phyloP scores from a whole-genome alignment of 1,140 invertebrate genomes.

The Pseudachorutes palmiensis region DNA sequence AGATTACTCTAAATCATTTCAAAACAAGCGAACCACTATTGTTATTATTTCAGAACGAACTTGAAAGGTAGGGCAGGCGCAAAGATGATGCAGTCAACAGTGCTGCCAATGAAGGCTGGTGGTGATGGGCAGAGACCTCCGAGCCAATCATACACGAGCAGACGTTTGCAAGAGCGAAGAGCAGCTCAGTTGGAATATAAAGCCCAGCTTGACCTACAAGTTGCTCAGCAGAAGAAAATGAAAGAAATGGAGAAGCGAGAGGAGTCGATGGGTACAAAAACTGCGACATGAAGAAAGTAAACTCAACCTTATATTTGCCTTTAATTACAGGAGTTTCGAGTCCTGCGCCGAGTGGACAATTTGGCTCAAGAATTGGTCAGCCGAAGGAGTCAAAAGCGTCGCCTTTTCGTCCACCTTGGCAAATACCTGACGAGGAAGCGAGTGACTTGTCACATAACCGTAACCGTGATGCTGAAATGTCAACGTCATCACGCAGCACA shows the following conservation, averaged over 20 bases:
- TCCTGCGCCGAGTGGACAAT: too few relatives aligned
- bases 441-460: too few relatives aligned
- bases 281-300: too few relatives aligned
- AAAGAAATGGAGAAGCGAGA: background rate
- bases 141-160: background rate
- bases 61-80: background rate
- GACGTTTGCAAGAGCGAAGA: background rate
- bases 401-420: too few relatives aligned
- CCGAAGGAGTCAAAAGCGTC: too few relatives aligned
- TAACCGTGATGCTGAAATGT: too few relatives aligned
- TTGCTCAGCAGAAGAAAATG: background rate
- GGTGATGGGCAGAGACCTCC: background rate
- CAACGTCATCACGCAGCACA: too few relatives aligned
- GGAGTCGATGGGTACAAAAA: background rate
- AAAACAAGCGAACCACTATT: background rate
- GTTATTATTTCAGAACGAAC: background rate
- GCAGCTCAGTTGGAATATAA: conserved; percentile 5
- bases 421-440: too few relatives aligned
- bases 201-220: conserved; percentile 1
- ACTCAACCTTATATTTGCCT: too few relatives aligned
- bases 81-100: background rate
- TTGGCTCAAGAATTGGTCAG: too few relatives aligned
- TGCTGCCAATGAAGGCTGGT: background rate
- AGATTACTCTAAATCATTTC: background rate
- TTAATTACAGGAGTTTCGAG: too few relatives aligned